These are phyloP conservation scores for Actinopyga echinites DNA, from an alignment of 53 echinoderm and acorn worm genomes.

Conservation along the genomic window DNA sequence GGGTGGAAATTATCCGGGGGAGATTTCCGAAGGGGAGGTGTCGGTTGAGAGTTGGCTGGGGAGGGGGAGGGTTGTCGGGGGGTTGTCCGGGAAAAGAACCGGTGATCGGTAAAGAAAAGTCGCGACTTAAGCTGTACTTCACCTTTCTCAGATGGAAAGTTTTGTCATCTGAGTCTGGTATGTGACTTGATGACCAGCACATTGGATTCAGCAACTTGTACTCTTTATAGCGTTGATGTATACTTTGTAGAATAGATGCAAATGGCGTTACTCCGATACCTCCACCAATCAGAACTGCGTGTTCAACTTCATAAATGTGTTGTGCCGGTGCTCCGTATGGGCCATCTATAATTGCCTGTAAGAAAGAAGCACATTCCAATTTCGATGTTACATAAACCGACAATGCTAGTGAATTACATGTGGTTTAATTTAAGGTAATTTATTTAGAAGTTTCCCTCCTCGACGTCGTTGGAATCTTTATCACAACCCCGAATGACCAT, in stretches of 20 bases:
- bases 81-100: too few species aligned
- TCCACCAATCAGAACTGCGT: conserved; percentile 91
- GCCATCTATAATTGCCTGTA: conserved; percentile 83
- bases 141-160: conserved; percentile 20
- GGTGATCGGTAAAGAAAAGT: too few species aligned
- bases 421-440: too few species aligned
- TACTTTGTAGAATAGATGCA: conserved; percentile 95
- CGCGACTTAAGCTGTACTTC: not conserved
- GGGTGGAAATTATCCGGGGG: too few species aligned
- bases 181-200: conserved; percentile 56
- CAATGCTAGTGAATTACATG: too few species aligned
- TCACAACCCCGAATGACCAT: too few species aligned
- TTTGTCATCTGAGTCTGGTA: conserved; percentile 24
- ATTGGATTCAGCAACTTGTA: conserved; percentile 69
- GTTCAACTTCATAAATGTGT: conserved; percentile 91
- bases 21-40: too few species aligned
- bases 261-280: conserved; percentile 96
- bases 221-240: conserved; percentile 86
- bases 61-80: too few species aligned
- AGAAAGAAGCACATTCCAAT: not conserved
- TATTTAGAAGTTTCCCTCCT: too few species aligned
- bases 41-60: too few species aligned
- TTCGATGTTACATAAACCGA: not conserved
- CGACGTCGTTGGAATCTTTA: too few species aligned
- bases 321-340: conserved; percentile 96